These are phyloP conservation scores for Drosophila teissieri DNA, from an alignment of 1,140 invertebrate genomes.

Conservation along the genomic window DNA sequence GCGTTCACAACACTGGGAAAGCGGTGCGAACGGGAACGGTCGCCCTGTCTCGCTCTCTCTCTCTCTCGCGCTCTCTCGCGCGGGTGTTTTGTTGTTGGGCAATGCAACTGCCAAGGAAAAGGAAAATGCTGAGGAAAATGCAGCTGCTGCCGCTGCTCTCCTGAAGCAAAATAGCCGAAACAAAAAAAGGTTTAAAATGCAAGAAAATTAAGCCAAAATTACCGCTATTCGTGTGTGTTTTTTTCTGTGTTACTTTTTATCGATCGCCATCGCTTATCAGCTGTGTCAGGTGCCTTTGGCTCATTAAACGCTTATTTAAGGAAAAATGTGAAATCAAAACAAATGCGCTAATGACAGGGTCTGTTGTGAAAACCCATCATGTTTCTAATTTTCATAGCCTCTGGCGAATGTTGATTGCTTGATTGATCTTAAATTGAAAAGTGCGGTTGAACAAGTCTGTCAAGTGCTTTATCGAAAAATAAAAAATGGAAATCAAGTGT, in stretches of 20 bases:
- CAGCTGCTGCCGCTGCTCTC: conserved; percentile 31
- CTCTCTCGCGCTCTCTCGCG: conserved; percentile 22
- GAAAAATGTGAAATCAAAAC: conserved; percentile 27
- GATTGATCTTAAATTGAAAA: conserved; percentile 74
- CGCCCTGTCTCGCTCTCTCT: conserved; percentile 31
- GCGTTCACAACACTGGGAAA: conserved; percentile 68
- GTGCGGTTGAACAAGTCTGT: conserved; percentile 55
- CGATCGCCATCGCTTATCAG: conserved; percentile 47
- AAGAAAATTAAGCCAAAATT: conserved; percentile 27
- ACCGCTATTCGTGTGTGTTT: conserved; percentile 16
- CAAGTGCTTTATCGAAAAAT: conserved; percentile 21
- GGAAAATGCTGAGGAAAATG: conserved; percentile 30
- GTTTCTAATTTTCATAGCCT: conserved; percentile 20
- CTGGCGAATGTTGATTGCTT: conserved; percentile 53
- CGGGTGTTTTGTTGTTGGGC: conserved; percentile 37
- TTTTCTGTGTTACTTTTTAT: conserved; percentile 15
- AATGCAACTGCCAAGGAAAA: conserved; percentile 36
- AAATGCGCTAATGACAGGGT: conserved; percentile 46
- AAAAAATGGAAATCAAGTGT: conserved; percentile 33
- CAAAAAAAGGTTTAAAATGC: conserved; percentile 19
- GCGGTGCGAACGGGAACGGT: conserved; percentile 56
- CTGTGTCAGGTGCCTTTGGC: conserved; percentile 48
- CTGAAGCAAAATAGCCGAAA: conserved; percentile 15
- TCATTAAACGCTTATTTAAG: conserved; percentile 70
- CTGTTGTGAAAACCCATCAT: conserved; percentile 43